phyloP scores from a whole-genome alignment of 2,888 invertebrate genomes.

The Flabesymbios commensalis region DNA sequence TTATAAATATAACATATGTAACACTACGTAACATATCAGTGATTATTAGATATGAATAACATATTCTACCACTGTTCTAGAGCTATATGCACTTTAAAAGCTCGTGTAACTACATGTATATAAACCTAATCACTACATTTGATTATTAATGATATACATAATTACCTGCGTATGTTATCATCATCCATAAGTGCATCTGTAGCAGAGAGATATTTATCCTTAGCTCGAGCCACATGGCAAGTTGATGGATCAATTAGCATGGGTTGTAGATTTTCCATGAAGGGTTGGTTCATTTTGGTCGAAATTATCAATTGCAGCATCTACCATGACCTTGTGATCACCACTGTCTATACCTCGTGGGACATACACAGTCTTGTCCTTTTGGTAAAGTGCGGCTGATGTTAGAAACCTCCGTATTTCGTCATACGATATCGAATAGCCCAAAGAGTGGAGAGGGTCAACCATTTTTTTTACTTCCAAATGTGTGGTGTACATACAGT shows the following conservation, averaged over 20 bases:
- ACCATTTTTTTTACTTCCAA: too few species aligned
- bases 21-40: too few species aligned
- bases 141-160: too few species aligned
- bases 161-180: too few species aligned
- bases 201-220: slow-evolving; percentile 2
- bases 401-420: slow-evolving; percentile 1
- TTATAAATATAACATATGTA: too few species aligned
- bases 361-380: background rate
- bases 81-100: too few species aligned
- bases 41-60: too few species aligned
- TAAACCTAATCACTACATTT: too few species aligned
- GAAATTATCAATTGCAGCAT: slow-evolving; percentile 15
- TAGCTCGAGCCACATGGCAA: slow-evolving; percentile 9
- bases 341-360: background rate
- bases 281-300: slow-evolving; percentile 19
- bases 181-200: background rate
- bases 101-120: too few species aligned
- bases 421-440: background rate
- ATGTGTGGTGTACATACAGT: too few species aligned
- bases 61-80: too few species aligned
- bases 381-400: background rate
- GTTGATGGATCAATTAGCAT: too few species aligned
- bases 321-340: background rate
- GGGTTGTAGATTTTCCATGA: slow-evolving; percentile 13
- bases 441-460: background rate